Conservation (phyloP, 2,888 invertebrate species). For the Stenotaenia linearis region DNA sequence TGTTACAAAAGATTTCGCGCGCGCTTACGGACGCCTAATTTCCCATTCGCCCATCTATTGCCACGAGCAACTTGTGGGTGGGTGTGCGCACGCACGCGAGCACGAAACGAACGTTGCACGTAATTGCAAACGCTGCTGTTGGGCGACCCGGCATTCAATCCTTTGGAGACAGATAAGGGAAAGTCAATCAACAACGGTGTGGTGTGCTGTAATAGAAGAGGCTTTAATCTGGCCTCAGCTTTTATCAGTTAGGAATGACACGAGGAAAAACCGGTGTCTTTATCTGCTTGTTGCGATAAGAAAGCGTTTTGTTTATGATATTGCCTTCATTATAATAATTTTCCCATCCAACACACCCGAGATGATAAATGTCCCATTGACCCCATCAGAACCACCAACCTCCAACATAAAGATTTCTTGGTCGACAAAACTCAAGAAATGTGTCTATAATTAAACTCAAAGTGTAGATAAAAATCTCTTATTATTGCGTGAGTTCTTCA, state of each 20-base stretch:
- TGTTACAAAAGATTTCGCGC: slow-evolving; percentile 1
- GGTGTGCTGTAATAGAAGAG: slow-evolving; percentile 20
- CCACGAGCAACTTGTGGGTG: slow-evolving; percentile 26
- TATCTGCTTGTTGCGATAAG: slow-evolving; percentile 23
- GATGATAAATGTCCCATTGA: slow-evolving; percentile 21
- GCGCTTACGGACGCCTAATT: slow-evolving; percentile 16
- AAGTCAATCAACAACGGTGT: slow-evolving; percentile 23
- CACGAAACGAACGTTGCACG: slow-evolving; percentile 13
- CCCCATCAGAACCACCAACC: background rate
- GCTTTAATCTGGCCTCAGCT: slow-evolving; percentile 26
- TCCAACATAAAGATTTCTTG: background rate
- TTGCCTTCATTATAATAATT: slow-evolving; percentile 26
- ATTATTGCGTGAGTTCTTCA: too few relatives aligned
- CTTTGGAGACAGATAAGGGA: slow-evolving; percentile 21
- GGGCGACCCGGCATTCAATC: slow-evolving; percentile 24
- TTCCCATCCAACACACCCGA: slow-evolving; percentile 21
- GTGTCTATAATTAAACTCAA: background rate
- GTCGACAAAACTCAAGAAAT: background rate
- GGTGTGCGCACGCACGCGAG: slow-evolving; percentile 17
- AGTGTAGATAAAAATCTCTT: background rate
- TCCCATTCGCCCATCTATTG: slow-evolving; percentile 30
- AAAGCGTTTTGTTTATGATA: slow-evolving; percentile 26
- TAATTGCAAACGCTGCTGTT: slow-evolving; percentile 26
- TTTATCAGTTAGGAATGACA: slow-evolving; percentile 26
- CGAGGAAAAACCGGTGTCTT: slow-evolving; percentile 20